Conservation (phyloP, 2,888 invertebrate genomes). For the Eubasilissa splendida region DNA sequence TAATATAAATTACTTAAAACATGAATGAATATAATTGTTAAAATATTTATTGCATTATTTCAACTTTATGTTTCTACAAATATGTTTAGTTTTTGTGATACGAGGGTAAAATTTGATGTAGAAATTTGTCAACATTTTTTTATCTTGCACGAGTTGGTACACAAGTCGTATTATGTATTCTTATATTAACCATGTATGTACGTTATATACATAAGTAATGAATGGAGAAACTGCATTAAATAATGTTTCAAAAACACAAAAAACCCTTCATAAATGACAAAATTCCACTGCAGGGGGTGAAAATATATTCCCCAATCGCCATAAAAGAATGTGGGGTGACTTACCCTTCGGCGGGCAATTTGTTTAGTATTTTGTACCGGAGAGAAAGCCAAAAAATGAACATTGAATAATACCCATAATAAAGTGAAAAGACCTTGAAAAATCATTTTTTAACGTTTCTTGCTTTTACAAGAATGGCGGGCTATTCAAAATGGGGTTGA, state of each 20-base stretch:
- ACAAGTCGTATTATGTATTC: no score
- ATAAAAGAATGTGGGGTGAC: constrained; percentile 29
- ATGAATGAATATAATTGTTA: no score
- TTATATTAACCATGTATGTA: no score
- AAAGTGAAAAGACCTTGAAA: constrained; percentile 57
- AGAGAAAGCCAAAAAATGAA: constrained; percentile 51
- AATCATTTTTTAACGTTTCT: constrained; percentile 54
- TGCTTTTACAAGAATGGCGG: constrained; percentile 38
- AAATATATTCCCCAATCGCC: constrained; percentile 2
- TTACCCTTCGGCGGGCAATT: constrained; percentile 36
- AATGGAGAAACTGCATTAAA: constrained; percentile 1
- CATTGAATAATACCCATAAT: constrained; percentile 55
- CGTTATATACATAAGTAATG: not conserved
- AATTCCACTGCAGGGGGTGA: constrained; percentile 38
- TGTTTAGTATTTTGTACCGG: constrained; percentile 43
- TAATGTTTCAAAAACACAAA: constrained; percentile 14
- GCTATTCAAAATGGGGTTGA: constrained; percentile 32
- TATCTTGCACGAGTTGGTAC: no score
- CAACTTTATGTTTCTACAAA: no score
- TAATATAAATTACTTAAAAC: no score
- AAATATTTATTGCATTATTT: no score
- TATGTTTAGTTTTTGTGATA: no score
- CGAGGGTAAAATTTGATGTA: no score
- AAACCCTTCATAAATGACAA: constrained; percentile 23
- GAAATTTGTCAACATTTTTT: no score